Evolutionary conservation across 30 jellyfish, hydroid and myxozoan species (phyloP).

Genomic region (Pelagia noctiluca): DNA sequence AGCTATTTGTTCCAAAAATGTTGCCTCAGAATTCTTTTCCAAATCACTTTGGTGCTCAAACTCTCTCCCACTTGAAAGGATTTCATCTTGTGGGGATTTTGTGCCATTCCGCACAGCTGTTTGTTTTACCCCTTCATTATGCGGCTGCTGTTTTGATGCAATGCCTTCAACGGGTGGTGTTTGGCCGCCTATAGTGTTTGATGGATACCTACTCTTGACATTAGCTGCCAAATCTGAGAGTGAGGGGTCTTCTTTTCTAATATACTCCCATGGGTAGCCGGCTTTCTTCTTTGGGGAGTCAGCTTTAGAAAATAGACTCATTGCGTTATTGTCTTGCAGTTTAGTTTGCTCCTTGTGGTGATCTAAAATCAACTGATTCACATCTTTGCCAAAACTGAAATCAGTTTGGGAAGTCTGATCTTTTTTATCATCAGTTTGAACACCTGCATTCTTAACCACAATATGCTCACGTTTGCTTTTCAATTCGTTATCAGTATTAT

Average conservation of each 20-base stretch:
- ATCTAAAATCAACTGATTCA: constrained; percentile 24
- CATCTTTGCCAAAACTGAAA: constrained; percentile 42
- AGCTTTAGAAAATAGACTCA: not conserved
- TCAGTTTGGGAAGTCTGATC: constrained; percentile 70
- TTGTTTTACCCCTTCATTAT: no score
- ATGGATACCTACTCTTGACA: no score
- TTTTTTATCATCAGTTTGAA: constrained; percentile 48
- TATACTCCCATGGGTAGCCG: constrained; percentile 63
- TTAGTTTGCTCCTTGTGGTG: not conserved
- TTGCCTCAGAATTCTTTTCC: no score
- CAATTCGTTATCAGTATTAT: not conserved
- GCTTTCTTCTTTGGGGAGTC: not conserved
- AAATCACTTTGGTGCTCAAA: no score
- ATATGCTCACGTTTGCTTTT: no score
- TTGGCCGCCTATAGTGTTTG: no score
- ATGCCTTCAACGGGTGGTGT: not conserved
- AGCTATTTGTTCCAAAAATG: no score
- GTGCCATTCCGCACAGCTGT: no score
- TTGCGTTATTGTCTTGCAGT: not conserved
- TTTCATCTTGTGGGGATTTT: no score
- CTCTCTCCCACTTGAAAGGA: no score
- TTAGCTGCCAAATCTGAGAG: constrained; percentile 28
- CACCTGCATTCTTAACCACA: constrained; percentile 8
- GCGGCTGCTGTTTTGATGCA: not conserved
- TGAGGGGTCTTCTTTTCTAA: constrained; percentile 2